Conservation (phyloP, 2,113 vertebrate species). For the Agapornis roseicollis region DNA sequence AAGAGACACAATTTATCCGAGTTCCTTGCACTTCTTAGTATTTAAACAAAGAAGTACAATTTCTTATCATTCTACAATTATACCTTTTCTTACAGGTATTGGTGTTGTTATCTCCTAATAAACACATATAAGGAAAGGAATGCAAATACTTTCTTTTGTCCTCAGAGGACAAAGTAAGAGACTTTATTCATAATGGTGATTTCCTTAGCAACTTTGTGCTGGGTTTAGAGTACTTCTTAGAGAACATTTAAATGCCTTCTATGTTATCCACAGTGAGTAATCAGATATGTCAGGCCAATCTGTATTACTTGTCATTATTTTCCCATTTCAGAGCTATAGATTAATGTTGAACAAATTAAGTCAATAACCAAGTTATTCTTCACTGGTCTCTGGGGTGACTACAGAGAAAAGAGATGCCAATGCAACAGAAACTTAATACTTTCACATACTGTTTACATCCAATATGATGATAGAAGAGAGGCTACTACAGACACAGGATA, state of each 20-base stretch:
- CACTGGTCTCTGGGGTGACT: background rate
- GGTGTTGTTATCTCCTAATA: background rate
- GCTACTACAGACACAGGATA: background rate
- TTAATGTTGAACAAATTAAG: background rate
- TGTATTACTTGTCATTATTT: background rate
- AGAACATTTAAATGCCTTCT: constrained; percentile 10
- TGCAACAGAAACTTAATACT: background rate
- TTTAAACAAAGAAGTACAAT: background rate
- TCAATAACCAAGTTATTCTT: background rate
- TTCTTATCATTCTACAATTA: accelerated
- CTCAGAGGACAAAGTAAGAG: background rate
- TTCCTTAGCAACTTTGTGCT: constrained; percentile 36
- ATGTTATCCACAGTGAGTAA: constrained; percentile 32
- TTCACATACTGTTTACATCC: background rate
- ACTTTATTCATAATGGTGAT: background rate
- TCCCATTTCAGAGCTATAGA: background rate
- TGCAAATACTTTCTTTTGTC: background rate
- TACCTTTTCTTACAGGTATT: background rate
- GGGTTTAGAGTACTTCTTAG: constrained; percentile 31
- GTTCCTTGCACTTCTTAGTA: background rate
- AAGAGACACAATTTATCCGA: background rate
- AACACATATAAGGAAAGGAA: background rate
- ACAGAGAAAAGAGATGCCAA: background rate
- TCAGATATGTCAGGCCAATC: constrained; percentile 28
- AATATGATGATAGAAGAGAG: background rate